Conservation (phyloP, 2,888 invertebrate species). For the Sialis fuliginosa region DNA sequence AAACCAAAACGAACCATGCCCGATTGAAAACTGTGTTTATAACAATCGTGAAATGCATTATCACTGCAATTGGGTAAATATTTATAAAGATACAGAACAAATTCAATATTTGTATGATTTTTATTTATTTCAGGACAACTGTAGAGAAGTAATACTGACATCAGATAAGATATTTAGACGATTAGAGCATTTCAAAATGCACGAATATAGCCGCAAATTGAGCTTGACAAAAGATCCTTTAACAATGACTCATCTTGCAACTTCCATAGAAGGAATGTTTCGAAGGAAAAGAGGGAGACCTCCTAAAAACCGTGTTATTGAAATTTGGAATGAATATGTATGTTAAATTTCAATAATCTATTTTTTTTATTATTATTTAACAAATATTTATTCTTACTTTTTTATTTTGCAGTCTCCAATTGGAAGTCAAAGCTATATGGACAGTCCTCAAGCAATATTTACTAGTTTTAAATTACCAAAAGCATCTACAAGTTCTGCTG, state of each 20-base stretch:
- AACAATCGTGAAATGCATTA: slow-evolving; percentile 67
- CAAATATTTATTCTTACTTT: slow-evolving; percentile 1
- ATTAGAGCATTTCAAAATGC: slow-evolving; percentile 74
- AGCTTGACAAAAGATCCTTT: slow-evolving; percentile 26
- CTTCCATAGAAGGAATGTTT: slow-evolving; percentile 79
- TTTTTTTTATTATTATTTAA: not conserved
- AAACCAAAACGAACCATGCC: slow-evolving; percentile 41
- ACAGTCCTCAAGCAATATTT: slow-evolving; percentile 79
- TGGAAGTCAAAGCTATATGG: slow-evolving; percentile 25
- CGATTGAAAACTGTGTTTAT: slow-evolving; percentile 51
- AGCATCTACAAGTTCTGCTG: slow-evolving; percentile 17
- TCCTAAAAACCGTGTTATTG: slow-evolving; percentile 89
- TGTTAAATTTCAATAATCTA: slow-evolving; percentile 21
- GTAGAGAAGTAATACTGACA: slow-evolving; percentile 57
- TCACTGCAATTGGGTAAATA: slow-evolving; percentile 73
- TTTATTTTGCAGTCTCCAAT: slow-evolving; percentile 17
- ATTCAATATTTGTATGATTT: slow-evolving; percentile 1
- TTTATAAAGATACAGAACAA: not conserved
- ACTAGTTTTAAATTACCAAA: slow-evolving; percentile 86
- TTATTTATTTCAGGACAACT: slow-evolving; percentile 43
- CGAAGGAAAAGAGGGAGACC: slow-evolving; percentile 85
- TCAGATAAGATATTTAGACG: slow-evolving; percentile 64
- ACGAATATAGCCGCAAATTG: slow-evolving; percentile 30
- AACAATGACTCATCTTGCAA: slow-evolving; percentile 38
- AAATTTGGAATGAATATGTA: slow-evolving; percentile 75